Percentiles rank a stretch among this genome's conserved stretches.
Evolutionary conservation across 1,140 invertebrate species (phyloP).

Genomic region (Drosophila serrata): DNA sequence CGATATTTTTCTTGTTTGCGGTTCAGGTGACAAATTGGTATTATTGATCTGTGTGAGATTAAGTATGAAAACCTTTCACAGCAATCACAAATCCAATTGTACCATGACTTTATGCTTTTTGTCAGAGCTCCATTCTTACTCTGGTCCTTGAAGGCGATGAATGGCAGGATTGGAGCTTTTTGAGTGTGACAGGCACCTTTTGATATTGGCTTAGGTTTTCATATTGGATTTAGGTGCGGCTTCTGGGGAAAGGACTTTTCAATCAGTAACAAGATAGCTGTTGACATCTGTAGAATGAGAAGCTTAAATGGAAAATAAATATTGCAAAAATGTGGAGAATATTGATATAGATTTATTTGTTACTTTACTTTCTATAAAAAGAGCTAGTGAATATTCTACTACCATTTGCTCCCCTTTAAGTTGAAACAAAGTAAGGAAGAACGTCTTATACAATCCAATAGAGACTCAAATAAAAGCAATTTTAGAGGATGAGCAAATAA

Average conservation of each 20-base stretch:
- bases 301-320: not conserved
- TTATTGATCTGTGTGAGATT: conserved; percentile 32
- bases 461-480: not conserved
- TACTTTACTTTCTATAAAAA: not conserved
- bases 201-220: conserved; percentile 19
- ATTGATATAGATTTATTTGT: not conserved
- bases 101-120: conserved; percentile 23
- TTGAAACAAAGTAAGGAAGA: too few species aligned
- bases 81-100: conserved; percentile 40
- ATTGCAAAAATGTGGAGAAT: not conserved
- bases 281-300: not conserved
- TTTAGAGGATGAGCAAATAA: not conserved
- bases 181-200: conserved; percentile 24
- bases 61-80: conserved; percentile 36
- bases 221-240: conserved; percentile 11
- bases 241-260: conserved; percentile 2
- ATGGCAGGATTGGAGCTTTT: conserved; percentile 10
- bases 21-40: conserved; percentile 30
- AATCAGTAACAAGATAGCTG: not conserved
- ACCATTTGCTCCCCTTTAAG: not conserved
- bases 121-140: conserved; percentile 5
- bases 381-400: not conserved
- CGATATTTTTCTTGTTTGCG: not conserved
- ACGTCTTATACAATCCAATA: not conserved
- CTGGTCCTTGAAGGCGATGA: conserved; percentile 1